A percentile compares a stretch with the other conserved stretches of the same genome.
These are phyloP conservation scores for Megatriorchis doriae DNA, from an alignment of 2,113 vertebrate species.

Conservation along the genomic window DNA sequence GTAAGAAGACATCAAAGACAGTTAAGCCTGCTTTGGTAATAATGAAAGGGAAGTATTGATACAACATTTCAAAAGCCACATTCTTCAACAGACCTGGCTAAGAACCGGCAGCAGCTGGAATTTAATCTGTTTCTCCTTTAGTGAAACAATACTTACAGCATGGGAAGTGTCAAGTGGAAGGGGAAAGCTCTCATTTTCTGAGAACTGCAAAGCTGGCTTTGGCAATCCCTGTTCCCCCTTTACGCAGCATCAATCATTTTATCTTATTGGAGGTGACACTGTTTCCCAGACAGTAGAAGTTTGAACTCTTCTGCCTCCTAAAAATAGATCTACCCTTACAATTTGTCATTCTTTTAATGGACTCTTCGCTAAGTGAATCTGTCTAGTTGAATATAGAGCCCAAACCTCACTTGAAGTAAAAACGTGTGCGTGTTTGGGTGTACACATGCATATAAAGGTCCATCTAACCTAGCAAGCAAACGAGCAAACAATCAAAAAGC, in stretches of 20 bases:
- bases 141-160: constrained; percentile 36
- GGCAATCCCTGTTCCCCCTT: background rate
- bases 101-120: constrained; percentile 45
- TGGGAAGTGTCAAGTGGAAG: constrained; percentile 39
- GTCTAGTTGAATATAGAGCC: background rate
- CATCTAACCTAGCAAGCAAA: background rate
- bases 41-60: constrained; percentile 61
- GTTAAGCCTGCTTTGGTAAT: constrained; percentile 51
- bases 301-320: background rate
- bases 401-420: background rate
- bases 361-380: background rate
- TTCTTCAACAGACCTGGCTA: constrained; percentile 39
- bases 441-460: background rate
- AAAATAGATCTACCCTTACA: background rate
- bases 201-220: constrained; percentile 9
- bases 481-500: background rate
- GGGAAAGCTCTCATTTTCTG: constrained; percentile 11
- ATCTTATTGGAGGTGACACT: background rate
- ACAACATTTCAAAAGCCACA: constrained; percentile 56
- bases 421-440: fast-evolving
- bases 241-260: background rate
- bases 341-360: constrained; percentile 13
- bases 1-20: constrained; percentile 48
- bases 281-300: background rate
- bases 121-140: constrained; percentile 54